Percentiles rank a stretch among this genome's conserved stretches.
These are phyloP conservation scores for Protobothrops flavoviridis DNA, from an alignment of 2,113 vertebrate genomes.

Conservation along the genomic window DNA sequence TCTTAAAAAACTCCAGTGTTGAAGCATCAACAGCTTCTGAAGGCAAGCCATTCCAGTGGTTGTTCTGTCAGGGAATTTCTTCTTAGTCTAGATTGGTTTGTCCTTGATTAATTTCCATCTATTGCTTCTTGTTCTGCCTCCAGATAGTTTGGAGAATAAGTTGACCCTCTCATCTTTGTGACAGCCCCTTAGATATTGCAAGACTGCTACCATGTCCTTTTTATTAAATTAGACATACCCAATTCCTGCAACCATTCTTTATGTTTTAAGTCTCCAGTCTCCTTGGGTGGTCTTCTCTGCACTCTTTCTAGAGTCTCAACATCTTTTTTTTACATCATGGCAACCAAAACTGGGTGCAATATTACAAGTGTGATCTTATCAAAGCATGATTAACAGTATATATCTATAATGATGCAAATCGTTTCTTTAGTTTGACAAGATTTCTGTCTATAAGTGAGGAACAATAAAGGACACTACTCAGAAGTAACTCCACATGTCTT, in stretches of 20 bases:
- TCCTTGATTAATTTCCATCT: not conserved
- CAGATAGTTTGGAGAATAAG: not conserved
- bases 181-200: not conserved
- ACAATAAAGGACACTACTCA: too few relatives aligned
- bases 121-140: not conserved
- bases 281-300: not conserved
- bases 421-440: too few relatives aligned
- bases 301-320: not conserved
- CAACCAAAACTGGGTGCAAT: not conserved
- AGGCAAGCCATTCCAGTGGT: not conserved
- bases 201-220: not conserved
- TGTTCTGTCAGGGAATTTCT: not conserved
- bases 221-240: not conserved
- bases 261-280: not conserved
- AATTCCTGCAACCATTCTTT: not conserved
- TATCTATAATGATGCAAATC: too few relatives aligned
- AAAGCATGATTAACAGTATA: not conserved
- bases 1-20: too few relatives aligned
- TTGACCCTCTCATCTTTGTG: not conserved
- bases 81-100: not conserved
- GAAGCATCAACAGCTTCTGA: not conserved
- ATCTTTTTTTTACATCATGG: not conserved
- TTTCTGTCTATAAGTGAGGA: too few relatives aligned
- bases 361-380: not conserved
- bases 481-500: too few relatives aligned